Base-by-base conservation (phyloP, 1,140 invertebrate species). In the Cherax destructor region DNA sequence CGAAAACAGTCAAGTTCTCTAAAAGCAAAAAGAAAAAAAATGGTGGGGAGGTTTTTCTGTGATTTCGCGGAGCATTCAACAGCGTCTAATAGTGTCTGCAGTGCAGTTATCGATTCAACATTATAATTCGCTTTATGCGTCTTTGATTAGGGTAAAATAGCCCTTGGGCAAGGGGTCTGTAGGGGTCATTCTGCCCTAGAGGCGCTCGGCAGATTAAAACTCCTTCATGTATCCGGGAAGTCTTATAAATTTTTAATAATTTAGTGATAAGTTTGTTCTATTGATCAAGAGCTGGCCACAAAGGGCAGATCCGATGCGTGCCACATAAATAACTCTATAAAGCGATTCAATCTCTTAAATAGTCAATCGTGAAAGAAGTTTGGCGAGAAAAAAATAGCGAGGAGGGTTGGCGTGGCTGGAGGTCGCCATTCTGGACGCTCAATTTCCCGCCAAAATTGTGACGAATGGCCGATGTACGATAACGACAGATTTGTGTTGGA, bases 241-340 rank as follows among this genome's bases (percentile, higher is more conserved):
- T 83, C 81, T 83, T 83, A 83, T 83, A 69, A 61, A 83, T 83
- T 47, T 83, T 83, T 83, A 21, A 83, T 69, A 83, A 65, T 65
- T 69, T 49, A 69, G 59, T 83, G 81, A 83, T 83, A 69, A 83
- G 81, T 83, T 83, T 47, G 52, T 69, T 83, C n/a, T 41, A 69
- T 83, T 69, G 81, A 83, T 41, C 80, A 24, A 24, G 30, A 16
- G n/a, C 47, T 6, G 21, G 21, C 59, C 59, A 83, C 59, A 83
- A 83, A 83, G 81, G 49, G 13, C 7, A 18, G 49, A 83, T 83
- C 81, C 21, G 69, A 56, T 52, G 69, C 81, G 30, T 69, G 61
- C 59, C 47, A 52, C 81, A 61, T 83, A 69, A 83, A 83, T 69
- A 83, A 65, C 81, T 41, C n/a, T 21, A 69, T 30, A 65, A 52